phyloP scores from a whole-genome alignment of 2,113 vertebrate species.

The Alligator mississippiensis region DNA sequence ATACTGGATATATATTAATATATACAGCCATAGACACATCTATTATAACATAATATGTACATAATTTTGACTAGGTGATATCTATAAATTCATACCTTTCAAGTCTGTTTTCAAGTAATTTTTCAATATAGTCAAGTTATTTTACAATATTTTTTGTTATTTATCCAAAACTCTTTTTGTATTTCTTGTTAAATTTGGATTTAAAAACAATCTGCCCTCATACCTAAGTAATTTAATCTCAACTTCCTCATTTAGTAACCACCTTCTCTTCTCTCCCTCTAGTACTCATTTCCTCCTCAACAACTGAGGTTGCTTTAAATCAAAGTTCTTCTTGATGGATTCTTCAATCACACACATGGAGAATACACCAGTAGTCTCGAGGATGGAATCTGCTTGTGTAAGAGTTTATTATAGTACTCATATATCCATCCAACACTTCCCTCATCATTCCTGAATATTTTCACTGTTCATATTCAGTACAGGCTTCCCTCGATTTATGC shows the following conservation, averaged over 20 bases:
- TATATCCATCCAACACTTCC: too few relatives aligned
- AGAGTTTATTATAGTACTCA: too few relatives aligned
- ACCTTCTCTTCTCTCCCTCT: not conserved
- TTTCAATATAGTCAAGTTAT: not conserved
- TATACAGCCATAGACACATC: accelerated
- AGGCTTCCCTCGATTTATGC: too few relatives aligned
- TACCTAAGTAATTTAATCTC: not conserved
- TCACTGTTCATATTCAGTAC: too few relatives aligned
- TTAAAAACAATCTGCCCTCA: not conserved
- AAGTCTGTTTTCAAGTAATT: not conserved
- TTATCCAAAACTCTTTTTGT: not conserved
- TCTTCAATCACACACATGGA: too few relatives aligned
- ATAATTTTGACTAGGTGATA: not conserved
- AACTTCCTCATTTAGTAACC: not conserved
- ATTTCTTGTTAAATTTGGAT: not conserved
- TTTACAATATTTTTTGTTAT: not conserved
- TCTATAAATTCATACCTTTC: not conserved
- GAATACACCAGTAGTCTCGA: too few relatives aligned
- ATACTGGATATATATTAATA: not conserved
- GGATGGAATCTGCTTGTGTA: too few relatives aligned
- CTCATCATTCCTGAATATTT: too few relatives aligned
- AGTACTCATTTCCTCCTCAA: not conserved
- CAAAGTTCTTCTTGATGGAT: too few relatives aligned
- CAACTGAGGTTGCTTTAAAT: not conserved
- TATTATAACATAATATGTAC: not conserved